Evolutionary conservation across 1,140 invertebrate species (phyloP), one percentile per base, ranked within the genome.

Genomic region (Listronotus bonariensis): DNA sequence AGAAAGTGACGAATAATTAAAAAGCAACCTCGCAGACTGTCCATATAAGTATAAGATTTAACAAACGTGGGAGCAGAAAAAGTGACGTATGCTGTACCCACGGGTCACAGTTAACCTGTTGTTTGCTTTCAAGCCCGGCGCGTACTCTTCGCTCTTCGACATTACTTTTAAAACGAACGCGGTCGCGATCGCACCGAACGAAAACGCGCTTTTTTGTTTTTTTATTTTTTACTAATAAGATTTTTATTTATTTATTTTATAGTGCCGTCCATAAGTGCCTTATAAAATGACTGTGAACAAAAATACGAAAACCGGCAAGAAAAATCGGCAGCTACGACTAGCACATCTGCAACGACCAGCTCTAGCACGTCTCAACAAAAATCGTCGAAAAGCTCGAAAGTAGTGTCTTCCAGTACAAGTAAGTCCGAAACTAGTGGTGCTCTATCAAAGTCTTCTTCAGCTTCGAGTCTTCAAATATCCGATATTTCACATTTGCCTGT

Each of bases 401-500:
- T 70, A 38, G 52, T 65, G 26, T 62, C 60, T 41, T 51, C 46
- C 4, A 49, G 18, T 14, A 59, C 20, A 43, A 62, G 18, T 32
- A 65, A 64, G 48, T 67, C 56, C 31, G 49, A 38, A 18, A 51
- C 26, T 46, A 46, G 52, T 11, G 68, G 65, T 45, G 56, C 55
- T 52, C 11, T 74, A 6, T 77, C 75, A 3, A 72, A 72, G 52
- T 74, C 74, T 7, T 77, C 75, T 6, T 77, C 75, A 6, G 65
- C 73, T 8, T 76, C 75, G n/a, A 77, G 75, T 59, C 31, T 79
- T 17, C 67, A 77, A 65, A 79, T 79, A 8, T 63, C 73, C 0
- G 77, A 79, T 64, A 70, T 79, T 14, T 79, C 77, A 0, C 75
- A 78, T 68, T 57, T 77, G 43, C 75, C 76, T 11, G 71, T 75